These are phyloP conservation scores for Leucophenga montana DNA, from an alignment of 2,888 invertebrate genomes.

Conservation along the genomic window DNA sequence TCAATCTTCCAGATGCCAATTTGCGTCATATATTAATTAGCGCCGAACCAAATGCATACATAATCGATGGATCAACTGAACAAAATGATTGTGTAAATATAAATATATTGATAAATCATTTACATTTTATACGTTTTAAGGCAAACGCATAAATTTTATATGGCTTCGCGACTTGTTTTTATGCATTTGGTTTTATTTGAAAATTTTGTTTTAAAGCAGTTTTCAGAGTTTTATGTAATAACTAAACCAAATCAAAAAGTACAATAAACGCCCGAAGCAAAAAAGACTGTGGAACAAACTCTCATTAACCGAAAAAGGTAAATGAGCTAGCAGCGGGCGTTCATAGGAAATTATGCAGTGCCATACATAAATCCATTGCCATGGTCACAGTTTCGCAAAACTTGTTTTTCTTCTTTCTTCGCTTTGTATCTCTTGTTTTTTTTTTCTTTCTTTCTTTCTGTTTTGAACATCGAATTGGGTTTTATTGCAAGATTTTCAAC, in stretches of 20 bases:
- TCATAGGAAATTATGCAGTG: conserved; percentile 30
- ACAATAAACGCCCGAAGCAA: conserved; percentile 2
- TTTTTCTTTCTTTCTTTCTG: background rate
- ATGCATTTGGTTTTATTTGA: conserved; percentile 19
- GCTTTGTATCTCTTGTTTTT: background rate
- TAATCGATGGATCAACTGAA: conserved; percentile 41
- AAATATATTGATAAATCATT: conserved; percentile 54
- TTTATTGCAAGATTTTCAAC: conserved; percentile 47
- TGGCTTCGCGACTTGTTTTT: conserved; percentile 11
- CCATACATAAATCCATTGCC: conserved; percentile 61
- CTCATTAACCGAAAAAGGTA: conserved; percentile 56
- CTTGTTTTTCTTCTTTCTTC: conserved; percentile 47
- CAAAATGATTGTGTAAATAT: conserved; percentile 44
- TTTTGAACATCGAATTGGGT: conserved; percentile 26
- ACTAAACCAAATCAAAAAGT: conserved; percentile 5
- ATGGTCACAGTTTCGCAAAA: conserved; percentile 64
- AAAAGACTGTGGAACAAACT: conserved; percentile 25
- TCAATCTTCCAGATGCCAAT: no score
- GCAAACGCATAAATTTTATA: background rate
- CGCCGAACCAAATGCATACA: conserved; percentile 11
- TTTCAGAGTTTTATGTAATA: no score
- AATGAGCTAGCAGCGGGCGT: conserved; percentile 24
- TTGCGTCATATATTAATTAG: conserved; percentile 13
- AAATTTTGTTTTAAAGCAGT: conserved; percentile 27
- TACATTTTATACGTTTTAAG: conserved; percentile 32